Evolutionary conservation across 2,113 vertebrate species (phyloP).

Genomic region (Marcusenius ussheri): DNA sequence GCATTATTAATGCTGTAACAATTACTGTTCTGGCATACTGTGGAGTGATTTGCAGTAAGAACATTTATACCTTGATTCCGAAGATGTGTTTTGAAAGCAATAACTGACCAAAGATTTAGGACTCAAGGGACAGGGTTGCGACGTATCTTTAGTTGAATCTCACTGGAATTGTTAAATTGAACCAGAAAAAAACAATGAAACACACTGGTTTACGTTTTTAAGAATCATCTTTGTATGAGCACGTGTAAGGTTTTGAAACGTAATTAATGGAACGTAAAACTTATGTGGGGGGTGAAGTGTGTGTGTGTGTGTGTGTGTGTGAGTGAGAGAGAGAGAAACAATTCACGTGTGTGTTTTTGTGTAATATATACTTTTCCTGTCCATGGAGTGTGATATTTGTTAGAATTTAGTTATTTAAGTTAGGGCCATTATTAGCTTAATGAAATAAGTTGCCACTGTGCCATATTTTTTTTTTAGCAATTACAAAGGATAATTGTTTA

Average conservation of each 20-base stretch:
- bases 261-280: neutral
- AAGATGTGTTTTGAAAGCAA: neutral
- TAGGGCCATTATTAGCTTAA: neutral
- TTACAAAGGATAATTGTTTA: neutral
- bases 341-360: neutral
- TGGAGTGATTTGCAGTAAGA: neutral
- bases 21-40: neutral
- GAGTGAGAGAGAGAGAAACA: neutral
- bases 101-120: neutral
- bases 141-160: neutral
- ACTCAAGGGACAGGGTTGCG: neutral
- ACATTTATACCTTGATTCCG: neutral
- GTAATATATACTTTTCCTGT: neutral
- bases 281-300: neutral
- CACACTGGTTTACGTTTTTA: neutral
- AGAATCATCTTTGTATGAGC: neutral
- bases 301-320: neutral
- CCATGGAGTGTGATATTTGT: neutral
- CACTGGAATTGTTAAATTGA: neutral
- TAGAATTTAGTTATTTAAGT: neutral
- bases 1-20: neutral
- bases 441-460: neutral
- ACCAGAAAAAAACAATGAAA: neutral
- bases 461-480: neutral
- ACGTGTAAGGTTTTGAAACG: neutral